These are phyloP conservation scores for Actias luna DNA, from an alignment of 2,888 invertebrate species.

Conservation along the genomic window DNA sequence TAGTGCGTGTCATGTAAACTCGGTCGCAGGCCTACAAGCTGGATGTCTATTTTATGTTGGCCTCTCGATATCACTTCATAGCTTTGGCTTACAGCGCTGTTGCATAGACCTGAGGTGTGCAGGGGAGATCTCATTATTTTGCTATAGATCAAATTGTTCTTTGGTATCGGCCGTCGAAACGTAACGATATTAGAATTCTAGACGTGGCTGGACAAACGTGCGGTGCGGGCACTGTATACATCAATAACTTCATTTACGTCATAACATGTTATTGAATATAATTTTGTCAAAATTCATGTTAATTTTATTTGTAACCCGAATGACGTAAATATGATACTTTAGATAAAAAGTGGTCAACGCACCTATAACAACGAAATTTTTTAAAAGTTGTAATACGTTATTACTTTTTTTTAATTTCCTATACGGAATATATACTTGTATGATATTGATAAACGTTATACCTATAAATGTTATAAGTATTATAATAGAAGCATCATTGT, in stretches of 20 bases:
- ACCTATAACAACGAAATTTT: background rate
- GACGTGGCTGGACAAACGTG: constrained; percentile 67
- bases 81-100: constrained; percentile 28
- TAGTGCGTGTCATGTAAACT: constrained; percentile 77
- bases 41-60: constrained; percentile 49
- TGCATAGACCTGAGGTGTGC: constrained; percentile 35
- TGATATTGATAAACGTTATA: too few species aligned
- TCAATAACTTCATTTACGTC: constrained; percentile 57
- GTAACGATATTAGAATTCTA: constrained; percentile 73
- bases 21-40: constrained; percentile 66
- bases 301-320: constrained; percentile 4
- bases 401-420: background rate
- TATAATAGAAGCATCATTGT: background rate
- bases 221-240: constrained; percentile 60
- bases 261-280: constrained; percentile 48
- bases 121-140: constrained; percentile 49
- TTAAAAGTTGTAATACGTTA: background rate
- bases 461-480: background rate
- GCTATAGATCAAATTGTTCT: constrained; percentile 49
- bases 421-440: too few species aligned
- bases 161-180: constrained; percentile 60
- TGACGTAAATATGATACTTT: background rate
- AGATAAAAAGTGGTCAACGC: background rate
- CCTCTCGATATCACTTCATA: constrained; percentile 45
- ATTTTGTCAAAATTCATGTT: constrained; percentile 36